A percentile compares a stretch with the other conserved stretches of the same genome.
Conservation (phyloP, 2,888 invertebrate species). For the Anthoptus insignis region DNA sequence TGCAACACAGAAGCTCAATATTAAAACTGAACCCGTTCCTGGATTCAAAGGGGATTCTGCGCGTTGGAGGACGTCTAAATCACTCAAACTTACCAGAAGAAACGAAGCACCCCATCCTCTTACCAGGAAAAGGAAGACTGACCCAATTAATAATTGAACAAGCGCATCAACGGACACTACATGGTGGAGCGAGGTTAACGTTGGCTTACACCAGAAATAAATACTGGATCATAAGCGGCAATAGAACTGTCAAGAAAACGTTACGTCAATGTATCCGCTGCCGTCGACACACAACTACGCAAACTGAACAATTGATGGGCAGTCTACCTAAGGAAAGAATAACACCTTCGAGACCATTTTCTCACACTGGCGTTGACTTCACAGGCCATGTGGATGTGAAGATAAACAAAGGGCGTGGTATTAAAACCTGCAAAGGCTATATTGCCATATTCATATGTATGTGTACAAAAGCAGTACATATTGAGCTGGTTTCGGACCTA, state of each 20-base stretch:
- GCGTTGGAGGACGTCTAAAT: constrained; percentile 1
- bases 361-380: constrained; percentile 34
- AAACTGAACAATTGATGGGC: constrained; percentile 30
- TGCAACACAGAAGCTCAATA: too few relatives aligned
- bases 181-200: constrained; percentile 7
- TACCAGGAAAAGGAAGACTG: neutral
- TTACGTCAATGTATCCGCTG: constrained; percentile 17
- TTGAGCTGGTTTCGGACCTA: constrained; percentile 40
- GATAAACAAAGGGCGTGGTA: constrained; percentile 23
- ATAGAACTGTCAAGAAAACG: too few relatives aligned
- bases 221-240: too few relatives aligned
- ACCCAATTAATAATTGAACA: constrained; percentile 14
- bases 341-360: constrained; percentile 29
- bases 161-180: neutral
- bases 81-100: constrained; percentile 2
- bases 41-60: neutral
- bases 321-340: constrained; percentile 23
- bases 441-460: constrained; percentile 11
- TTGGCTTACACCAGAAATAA: neutral
- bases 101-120: constrained; percentile 7
- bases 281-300: neutral
- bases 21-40: neutral
- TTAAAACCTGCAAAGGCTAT: constrained; percentile 11
- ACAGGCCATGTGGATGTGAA: constrained; percentile 32
- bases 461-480: constrained; percentile 23